Evolutionary conservation across 2,113 vertebrate species (phyloP).

Genomic region (Channa maculata): DNA sequence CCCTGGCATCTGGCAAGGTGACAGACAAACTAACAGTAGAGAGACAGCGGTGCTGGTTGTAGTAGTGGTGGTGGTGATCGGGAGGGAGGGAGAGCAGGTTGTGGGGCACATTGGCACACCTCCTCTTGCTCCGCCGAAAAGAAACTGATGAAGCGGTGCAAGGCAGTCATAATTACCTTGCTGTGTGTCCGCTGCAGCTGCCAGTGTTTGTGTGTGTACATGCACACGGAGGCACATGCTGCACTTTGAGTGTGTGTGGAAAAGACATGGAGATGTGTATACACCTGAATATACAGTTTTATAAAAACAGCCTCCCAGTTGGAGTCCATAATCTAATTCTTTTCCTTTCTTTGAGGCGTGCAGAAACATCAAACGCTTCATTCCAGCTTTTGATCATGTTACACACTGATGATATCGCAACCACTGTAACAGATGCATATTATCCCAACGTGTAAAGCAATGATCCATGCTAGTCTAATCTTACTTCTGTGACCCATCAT

Average conservation of each 20-base stretch:
- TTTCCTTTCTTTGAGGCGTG: constrained; percentile 17
- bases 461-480: not conserved
- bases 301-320: constrained; percentile 37
- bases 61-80: not conserved
- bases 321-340: constrained; percentile 24
- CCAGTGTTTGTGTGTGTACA: constrained; percentile 33
- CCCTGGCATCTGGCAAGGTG: constrained; percentile 61
- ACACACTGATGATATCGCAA: constrained; percentile 24
- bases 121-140: constrained; percentile 42
- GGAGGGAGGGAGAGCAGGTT: not conserved
- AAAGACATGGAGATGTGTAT: constrained; percentile 13
- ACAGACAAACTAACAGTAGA: constrained; percentile 43
- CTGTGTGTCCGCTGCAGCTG: constrained; percentile 25
- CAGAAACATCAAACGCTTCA: constrained; percentile 58
- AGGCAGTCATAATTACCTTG: constrained; percentile 43
- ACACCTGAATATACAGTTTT: constrained; percentile 57
- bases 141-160: constrained; percentile 27
- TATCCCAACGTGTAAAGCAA: constrained; percentile 25
- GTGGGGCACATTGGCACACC: constrained; percentile 30
- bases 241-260: not conserved
- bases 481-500: not conserved
- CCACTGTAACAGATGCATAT: constrained; percentile 40
- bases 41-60: too few species aligned
- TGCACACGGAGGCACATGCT: not conserved
- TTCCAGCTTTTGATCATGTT: constrained; percentile 61